A percentile compares a stretch with the other conserved stretches of the same genome.
phyloP scores from a whole-genome alignment of 2,888 invertebrate species.

The Azorinus chamasolen region DNA sequence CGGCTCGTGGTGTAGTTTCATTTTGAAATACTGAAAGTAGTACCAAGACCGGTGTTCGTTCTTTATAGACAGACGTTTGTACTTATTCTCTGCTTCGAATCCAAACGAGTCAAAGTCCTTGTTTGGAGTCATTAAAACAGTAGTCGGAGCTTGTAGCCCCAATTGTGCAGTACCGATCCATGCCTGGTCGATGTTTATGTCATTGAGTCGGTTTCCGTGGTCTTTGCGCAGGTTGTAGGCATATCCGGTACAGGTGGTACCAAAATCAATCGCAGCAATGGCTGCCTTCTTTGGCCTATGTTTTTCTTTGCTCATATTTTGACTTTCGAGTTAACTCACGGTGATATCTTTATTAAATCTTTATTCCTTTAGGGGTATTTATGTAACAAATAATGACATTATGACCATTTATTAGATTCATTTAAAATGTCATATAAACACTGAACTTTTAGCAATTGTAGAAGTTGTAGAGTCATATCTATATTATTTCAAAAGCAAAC shows the following conservation, averaged over 20 bases:
- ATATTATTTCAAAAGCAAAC: too few relatives aligned
- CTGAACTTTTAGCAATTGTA: too few relatives aligned
- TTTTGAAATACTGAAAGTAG: slow-evolving; percentile 58
- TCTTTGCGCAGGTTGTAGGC: slow-evolving; percentile 51
- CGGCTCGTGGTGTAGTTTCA: slow-evolving; percentile 55
- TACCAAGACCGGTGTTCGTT: slow-evolving; percentile 46
- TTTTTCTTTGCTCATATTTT: too few relatives aligned
- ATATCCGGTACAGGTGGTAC: slow-evolving; percentile 47
- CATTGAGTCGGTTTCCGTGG: slow-evolving; percentile 24
- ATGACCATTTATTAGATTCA: too few relatives aligned
- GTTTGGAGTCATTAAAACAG: slow-evolving; percentile 40
- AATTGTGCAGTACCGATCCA: slow-evolving; percentile 54
- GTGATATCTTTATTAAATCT: too few relatives aligned
- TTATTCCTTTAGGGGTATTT: too few relatives aligned
- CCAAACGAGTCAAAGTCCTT: slow-evolving; percentile 56
- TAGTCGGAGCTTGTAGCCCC: slow-evolving; percentile 55
- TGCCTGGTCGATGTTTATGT: slow-evolving; percentile 51
- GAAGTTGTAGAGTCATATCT: too few relatives aligned
- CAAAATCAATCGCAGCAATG: slow-evolving; percentile 33
- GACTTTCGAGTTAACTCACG: too few relatives aligned
- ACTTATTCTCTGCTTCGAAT: slow-evolving; percentile 55
- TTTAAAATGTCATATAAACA: too few relatives aligned
- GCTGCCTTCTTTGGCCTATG: neutral
- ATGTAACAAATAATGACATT: too few relatives aligned
- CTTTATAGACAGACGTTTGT: slow-evolving; percentile 43